Base-by-base conservation (phyloP, 2,797 vertebrate genomes). In the Sciurus carolinensis region DNA sequence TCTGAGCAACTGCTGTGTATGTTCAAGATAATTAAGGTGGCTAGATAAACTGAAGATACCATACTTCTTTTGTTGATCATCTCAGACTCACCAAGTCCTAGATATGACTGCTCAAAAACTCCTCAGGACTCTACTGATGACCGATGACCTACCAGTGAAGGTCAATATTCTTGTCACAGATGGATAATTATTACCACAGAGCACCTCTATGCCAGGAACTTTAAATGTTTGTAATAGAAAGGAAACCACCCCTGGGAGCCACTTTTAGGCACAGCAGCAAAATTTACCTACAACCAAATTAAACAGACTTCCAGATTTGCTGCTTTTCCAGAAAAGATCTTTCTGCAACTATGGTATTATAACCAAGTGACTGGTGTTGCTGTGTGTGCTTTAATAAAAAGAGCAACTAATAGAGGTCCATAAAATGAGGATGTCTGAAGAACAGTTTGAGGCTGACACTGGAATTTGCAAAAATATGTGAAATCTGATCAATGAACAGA, bases 401-500 rank as follows among this genome's bases (percentile, higher is more conserved):
- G 26, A 42, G 26, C 24, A 42, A 28, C n/a, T 69, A 84, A 62
- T 1, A 57, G 5, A 36, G n/a, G 28, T 44, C 52, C 44, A n/a
- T 20, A 77, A 77, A 94, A 82, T 73, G 13, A 30, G 39, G 84
- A 4, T 13, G 0, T 64, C 28, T 93, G 26, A 82, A 57, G 24
- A 90, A 17, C 6, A 85, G 22, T 39, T 24, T 87, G n/a, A 91
- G 50, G 86, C 24, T 42, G 73, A 73, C 47, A 57, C 7, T 12
- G 15, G 26, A 85, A 91, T 22, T 85, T 79, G 64, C 71, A 30
- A 33, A 94, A 94, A 83, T 59, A 85, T 0, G 2, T 69, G 28
- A 92, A 95, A 91, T 89, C 12, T 86, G 47, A 80, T 64, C 39
- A 73, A 50, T 18, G 11, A 93, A 83, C 26, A 95, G 69, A 66